phyloP scores from a whole-genome alignment of 1,140 invertebrate species.

The Aphelinus certus region DNA sequence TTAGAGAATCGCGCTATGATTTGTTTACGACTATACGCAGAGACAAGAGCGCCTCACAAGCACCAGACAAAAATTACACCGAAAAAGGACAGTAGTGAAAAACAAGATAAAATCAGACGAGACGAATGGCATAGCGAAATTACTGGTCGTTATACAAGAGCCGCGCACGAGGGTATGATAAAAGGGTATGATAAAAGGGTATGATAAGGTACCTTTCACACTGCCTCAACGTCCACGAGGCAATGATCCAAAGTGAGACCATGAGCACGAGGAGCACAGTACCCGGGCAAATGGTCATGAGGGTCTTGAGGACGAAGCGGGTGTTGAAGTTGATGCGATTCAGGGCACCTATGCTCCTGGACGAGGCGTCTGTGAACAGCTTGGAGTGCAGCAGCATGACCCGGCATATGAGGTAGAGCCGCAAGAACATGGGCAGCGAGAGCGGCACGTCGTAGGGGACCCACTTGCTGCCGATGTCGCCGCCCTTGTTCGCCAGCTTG shows the following conservation, averaged over 20 bases:
- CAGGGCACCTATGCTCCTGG: constrained; percentile 92
- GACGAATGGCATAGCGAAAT: neutral
- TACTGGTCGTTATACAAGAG: too few relatives aligned
- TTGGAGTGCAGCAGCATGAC: constrained; percentile 99
- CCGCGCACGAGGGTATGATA: too few relatives aligned
- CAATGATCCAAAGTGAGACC: constrained; percentile 99
- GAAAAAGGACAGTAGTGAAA: neutral
- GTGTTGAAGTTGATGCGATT: constrained; percentile 99
- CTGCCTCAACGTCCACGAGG: constrained; percentile 97
- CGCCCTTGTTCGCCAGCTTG: constrained; percentile 91
- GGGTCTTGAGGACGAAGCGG: constrained; percentile 97
- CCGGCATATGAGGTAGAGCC: constrained; percentile 98
- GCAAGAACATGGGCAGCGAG: constrained; percentile 98
- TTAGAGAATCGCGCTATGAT: too few relatives aligned
- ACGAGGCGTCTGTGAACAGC: constrained; percentile 98
- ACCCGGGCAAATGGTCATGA: constrained; percentile 99
- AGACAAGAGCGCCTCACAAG: neutral
- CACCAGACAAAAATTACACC: neutral
- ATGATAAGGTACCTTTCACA: constrained; percentile 90
- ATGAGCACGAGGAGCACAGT: constrained; percentile 98
- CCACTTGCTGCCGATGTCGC: constrained; percentile 82
- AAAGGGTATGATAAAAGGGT: neutral
- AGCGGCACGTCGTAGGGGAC: constrained; percentile 95
- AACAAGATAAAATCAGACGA: neutral
- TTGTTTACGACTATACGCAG: too few relatives aligned